phyloP scores from a whole-genome alignment of 1,140 invertebrate species.

The Drosophila sproati region DNA sequence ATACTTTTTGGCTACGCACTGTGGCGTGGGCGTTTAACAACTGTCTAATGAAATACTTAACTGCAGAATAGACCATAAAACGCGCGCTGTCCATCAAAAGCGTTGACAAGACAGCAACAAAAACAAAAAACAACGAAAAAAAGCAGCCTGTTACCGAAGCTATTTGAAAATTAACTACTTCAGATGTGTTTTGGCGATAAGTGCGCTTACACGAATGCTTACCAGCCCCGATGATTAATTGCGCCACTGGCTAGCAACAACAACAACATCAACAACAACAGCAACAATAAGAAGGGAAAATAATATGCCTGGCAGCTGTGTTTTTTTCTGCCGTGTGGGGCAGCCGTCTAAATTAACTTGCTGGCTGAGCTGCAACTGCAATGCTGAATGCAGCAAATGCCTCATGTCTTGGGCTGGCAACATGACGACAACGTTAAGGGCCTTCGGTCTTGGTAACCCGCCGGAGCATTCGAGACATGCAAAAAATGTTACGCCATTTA shows the following conservation, averaged over 20 bases:
- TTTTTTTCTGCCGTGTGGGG: slow-evolving; percentile 45
- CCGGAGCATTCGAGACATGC: slow-evolving; percentile 55
- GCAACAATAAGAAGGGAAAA: slow-evolving; percentile 43
- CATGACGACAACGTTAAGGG: slow-evolving; percentile 78
- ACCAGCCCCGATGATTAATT: slow-evolving; percentile 79
- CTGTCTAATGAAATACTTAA: slow-evolving; percentile 73
- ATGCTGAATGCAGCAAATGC: slow-evolving; percentile 59
- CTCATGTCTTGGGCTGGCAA: slow-evolving; percentile 56
- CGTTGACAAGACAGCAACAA: slow-evolving; percentile 55
- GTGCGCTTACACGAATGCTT: slow-evolving; percentile 81
- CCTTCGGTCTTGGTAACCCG: slow-evolving; percentile 20
- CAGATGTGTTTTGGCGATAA: slow-evolving; percentile 77
- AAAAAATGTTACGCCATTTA: slow-evolving; percentile 83
- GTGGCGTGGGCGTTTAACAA: slow-evolving; percentile 52
- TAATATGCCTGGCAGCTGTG: slow-evolving; percentile 76
- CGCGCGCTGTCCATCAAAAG: slow-evolving; percentile 66
- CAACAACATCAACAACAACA: slow-evolving; percentile 33
- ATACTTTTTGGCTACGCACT: slow-evolving; percentile 8
- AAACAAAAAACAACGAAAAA: slow-evolving; percentile 22
- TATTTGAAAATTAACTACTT: slow-evolving; percentile 82
- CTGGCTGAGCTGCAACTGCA: slow-evolving; percentile 58
- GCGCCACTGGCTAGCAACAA: slow-evolving; percentile 36
- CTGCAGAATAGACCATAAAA: slow-evolving; percentile 37
- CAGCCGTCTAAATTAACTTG: slow-evolving; percentile 76
- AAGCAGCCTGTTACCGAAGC: slow-evolving; percentile 67